Conservation (phyloP, 2,888 invertebrate genomes). For the Drosophila kambysellisi region DNA sequence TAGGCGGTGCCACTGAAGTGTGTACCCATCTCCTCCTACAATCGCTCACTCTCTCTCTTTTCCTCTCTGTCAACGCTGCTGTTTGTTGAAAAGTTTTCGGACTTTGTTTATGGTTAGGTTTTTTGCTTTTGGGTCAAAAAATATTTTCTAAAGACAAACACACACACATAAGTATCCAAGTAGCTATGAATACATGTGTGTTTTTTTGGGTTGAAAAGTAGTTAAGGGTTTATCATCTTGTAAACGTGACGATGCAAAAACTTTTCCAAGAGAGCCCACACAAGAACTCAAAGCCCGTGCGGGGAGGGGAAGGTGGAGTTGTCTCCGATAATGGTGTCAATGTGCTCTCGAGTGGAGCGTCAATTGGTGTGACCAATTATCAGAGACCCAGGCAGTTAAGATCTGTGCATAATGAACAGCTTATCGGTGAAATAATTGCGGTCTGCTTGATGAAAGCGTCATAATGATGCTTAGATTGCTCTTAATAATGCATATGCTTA, state of each 20-base stretch:
- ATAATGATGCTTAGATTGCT: slow-evolving; percentile 1
- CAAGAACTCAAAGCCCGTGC: slow-evolving; percentile 6
- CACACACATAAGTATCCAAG: slow-evolving; percentile 5
- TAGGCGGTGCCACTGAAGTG: slow-evolving; percentile 65
- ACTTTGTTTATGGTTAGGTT: slow-evolving; percentile 64
- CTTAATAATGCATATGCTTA: neutral
- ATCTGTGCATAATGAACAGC: slow-evolving; percentile 63
- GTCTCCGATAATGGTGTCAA: slow-evolving; percentile 21
- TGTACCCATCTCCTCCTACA: slow-evolving; percentile 57
- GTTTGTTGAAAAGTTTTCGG: slow-evolving; percentile 67
- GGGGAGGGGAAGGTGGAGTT: neutral
- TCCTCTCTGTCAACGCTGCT: slow-evolving; percentile 13
- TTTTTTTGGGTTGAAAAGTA: slow-evolving; percentile 66
- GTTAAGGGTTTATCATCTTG: slow-evolving; percentile 79
- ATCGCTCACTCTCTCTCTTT: neutral
- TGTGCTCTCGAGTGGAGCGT: slow-evolving; percentile 12
- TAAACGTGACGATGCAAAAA: slow-evolving; percentile 76
- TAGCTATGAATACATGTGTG: slow-evolving; percentile 19
- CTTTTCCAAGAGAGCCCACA: slow-evolving; percentile 53
- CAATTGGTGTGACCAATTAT: slow-evolving; percentile 32
- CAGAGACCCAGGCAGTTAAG: slow-evolving; percentile 32
- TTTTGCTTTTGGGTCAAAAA: slow-evolving; percentile 56
- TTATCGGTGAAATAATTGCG: slow-evolving; percentile 55
- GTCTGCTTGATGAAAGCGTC: neutral
- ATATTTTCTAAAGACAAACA: slow-evolving; percentile 10